These are phyloP conservation scores for Athalia cordata DNA, from an alignment of 2,888 invertebrate species.

Conservation along the genomic window DNA sequence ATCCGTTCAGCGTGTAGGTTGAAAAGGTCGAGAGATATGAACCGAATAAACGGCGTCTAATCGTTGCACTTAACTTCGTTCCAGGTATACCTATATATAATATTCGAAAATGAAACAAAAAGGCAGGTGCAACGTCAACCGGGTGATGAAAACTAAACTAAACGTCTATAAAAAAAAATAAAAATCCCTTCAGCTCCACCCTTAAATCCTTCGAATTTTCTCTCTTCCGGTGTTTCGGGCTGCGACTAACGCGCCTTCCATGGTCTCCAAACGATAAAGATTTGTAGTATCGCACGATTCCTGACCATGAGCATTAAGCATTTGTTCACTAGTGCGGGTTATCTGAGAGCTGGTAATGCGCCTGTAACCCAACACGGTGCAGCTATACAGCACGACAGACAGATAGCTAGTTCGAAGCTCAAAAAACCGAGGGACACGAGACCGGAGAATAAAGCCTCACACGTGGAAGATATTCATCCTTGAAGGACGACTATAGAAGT, in stretches of 20 bases:
- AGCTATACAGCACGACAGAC: constrained; percentile 54
- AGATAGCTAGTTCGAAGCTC: constrained; percentile 55
- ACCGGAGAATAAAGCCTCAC: constrained; percentile 42
- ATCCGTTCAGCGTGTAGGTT: constrained; percentile 1
- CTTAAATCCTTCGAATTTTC: constrained; percentile 14
- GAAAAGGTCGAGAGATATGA: constrained; percentile 33
- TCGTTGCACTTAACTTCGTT: constrained; percentile 60
- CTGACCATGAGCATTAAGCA: constrained; percentile 58
- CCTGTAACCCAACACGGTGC: constrained; percentile 67
- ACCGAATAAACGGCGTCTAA: constrained; percentile 55
- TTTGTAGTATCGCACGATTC: constrained; percentile 62
- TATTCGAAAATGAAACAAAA: constrained; percentile 29
- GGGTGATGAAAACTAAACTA: background rate
- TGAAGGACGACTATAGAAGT: background rate
- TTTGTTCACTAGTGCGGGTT: constrained; percentile 55
- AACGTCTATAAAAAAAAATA: constrained; percentile 20
- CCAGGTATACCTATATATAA: constrained; percentile 44
- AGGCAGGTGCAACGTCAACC: background rate
- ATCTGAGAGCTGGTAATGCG: constrained; percentile 59
- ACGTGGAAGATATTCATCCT: constrained; percentile 42
- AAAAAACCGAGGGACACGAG: background rate
- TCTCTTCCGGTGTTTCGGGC: background rate
- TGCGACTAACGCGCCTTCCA: constrained; percentile 50
- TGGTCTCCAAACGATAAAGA: constrained; percentile 58
- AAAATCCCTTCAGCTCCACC: constrained; percentile 34